Conservation (phyloP, 2,113 vertebrate genomes). For the Daboia siamensis region DNA sequence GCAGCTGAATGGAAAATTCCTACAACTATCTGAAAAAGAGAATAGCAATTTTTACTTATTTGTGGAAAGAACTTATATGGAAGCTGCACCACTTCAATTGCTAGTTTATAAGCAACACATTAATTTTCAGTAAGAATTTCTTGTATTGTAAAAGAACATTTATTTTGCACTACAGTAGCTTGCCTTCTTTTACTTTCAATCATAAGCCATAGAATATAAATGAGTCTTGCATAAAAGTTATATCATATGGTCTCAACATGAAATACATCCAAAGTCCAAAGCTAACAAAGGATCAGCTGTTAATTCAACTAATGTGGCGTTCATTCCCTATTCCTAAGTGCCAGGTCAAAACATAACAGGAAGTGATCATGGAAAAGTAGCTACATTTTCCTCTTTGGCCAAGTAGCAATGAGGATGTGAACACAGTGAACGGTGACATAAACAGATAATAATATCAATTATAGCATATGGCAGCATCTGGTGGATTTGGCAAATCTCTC, state of each 20-base stretch:
- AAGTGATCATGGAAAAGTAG: neutral
- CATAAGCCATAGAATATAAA: neutral
- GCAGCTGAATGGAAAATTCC: neutral
- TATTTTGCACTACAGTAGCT: neutral
- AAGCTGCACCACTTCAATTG: neutral
- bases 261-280: neutral
- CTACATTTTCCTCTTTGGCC: neutral
- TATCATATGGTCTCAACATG: neutral
- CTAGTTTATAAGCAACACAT: neutral
- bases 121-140: neutral
- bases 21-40: neutral
- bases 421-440: neutral
- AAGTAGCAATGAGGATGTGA: neutral
- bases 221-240: neutral
- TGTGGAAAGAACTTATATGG: neutral
- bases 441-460: neutral
- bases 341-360: neutral
- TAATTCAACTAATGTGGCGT: neutral
- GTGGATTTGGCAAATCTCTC: neutral
- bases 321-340: neutral
- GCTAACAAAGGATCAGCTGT: neutral
- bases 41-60: neutral
- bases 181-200: neutral
- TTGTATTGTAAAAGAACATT: neutral
- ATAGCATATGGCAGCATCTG: neutral